Percentiles rank a stretch among this genome's conserved stretches.
Conservation (phyloP, 2,113 vertebrate species). For the Danionella cerebrum region DNA sequence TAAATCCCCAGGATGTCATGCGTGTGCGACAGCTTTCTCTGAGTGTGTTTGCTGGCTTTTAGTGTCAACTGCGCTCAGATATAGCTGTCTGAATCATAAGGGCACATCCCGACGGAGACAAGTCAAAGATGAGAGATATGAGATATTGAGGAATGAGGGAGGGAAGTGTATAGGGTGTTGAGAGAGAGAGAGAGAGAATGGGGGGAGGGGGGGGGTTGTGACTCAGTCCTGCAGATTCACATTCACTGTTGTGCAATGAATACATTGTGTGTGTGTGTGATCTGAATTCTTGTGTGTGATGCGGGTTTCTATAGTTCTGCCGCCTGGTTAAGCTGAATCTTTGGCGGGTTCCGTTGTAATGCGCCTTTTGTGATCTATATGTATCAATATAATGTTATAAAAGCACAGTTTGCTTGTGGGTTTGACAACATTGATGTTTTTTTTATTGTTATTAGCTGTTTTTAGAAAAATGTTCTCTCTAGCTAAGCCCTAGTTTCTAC, state of each 20-base stretch:
- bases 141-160: neutral
- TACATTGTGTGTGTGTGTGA: neutral
- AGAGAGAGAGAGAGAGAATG: neutral
- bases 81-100: conserved; percentile 6
- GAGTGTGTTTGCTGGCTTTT: conserved; percentile 7
- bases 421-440: too few relatives aligned
- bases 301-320: neutral
- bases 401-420: too few relatives aligned
- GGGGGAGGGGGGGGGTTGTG: conserved; percentile 49
- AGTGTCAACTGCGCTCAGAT: neutral
- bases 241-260: conserved; percentile 25
- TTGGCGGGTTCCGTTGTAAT: neutral
- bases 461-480: neutral
- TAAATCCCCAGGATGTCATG: neutral
- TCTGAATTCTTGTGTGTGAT: conserved; percentile 2
- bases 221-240: conserved; percentile 34
- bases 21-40: neutral
- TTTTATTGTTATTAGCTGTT: too few relatives aligned
- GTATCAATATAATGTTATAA: too few relatives aligned
- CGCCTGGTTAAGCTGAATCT: neutral
- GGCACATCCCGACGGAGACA: conserved; percentile 2
- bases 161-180: neutral
- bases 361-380: too few relatives aligned
- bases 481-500: neutral
- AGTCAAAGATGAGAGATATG: conserved; percentile 14